Evolutionary conservation across 2,797 vertebrate genomes (phyloP).

Genomic region (Muraenolepis orangiensis): DNA sequence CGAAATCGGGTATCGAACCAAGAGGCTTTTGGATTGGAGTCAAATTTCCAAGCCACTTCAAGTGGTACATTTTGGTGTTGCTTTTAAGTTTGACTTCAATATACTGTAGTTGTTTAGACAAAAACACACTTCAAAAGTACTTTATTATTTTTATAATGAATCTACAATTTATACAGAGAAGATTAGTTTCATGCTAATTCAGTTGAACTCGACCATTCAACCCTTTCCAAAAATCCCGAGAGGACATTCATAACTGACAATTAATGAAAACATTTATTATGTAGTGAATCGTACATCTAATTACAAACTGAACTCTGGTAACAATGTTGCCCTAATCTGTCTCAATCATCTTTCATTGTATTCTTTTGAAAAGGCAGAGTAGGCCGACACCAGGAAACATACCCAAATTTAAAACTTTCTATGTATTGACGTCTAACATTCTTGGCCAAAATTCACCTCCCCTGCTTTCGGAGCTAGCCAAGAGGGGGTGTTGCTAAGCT

Average conservation of each 20-base stretch:
- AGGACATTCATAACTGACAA: neutral
- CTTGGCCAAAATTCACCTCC: conserved; percentile 9
- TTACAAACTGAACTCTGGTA: too few relatives aligned
- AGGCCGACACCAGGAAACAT: neutral
- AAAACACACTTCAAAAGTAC: neutral
- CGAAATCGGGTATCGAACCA: neutral
- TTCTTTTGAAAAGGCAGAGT: neutral
- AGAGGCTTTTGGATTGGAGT: neutral
- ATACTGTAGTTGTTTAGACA: neutral
- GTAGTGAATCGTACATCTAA: too few relatives aligned
- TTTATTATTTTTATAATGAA: neutral
- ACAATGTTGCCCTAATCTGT: neutral
- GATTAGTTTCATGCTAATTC: neutral
- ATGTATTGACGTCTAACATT: neutral
- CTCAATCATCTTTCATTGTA: neutral
- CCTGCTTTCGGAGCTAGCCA: conserved; percentile 1
- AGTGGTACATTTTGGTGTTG: neutral
- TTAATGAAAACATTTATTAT: neutral
- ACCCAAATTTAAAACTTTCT: neutral
- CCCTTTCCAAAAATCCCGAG: neutral
- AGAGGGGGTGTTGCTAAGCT: conserved; percentile 21
- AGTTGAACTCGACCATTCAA: neutral
- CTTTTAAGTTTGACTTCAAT: neutral
- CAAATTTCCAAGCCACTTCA: neutral
- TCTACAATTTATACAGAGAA: neutral